Conservation (phyloP, 2,113 vertebrate species). For the Corythornis vintsioides region DNA sequence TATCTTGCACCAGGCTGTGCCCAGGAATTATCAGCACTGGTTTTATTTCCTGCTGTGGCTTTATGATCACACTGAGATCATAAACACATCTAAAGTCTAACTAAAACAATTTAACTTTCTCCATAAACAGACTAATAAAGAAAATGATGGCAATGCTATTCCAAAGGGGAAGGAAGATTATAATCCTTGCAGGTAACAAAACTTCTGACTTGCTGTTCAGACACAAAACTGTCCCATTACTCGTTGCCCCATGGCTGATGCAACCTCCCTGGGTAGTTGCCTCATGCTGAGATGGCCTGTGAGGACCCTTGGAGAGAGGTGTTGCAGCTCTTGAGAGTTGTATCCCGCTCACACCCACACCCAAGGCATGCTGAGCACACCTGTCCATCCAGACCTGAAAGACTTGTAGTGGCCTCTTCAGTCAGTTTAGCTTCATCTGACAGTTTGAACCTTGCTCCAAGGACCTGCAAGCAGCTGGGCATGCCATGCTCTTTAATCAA, state of each 20-base stretch:
- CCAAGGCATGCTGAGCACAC: rapidly evolving
- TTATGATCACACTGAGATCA: neutral
- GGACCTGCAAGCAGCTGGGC: neutral
- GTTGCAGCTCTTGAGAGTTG: neutral
- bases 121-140: neutral
- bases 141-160: neutral
- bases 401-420: neutral
- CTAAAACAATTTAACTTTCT: neutral
- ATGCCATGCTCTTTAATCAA: neutral
- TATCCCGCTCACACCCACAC: rapidly evolving
- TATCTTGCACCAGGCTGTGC: neutral
- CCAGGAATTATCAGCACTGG: neutral
- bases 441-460: neutral
- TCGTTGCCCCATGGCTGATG: neutral
- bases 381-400: neutral
- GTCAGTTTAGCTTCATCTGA: neutral
- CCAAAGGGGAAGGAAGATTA: neutral
- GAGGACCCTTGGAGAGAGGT: neutral
- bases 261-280: neutral
- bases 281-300: neutral
- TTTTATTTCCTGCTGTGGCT: constrained; percentile 15
- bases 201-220: neutral
- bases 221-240: neutral
- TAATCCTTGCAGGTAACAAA: neutral
- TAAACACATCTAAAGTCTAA: constrained; percentile 18